A percentile compares a stretch with the other conserved stretches of the same genome.
Evolutionary conservation across 2,888 invertebrate genomes (phyloP).

Genomic region (Agrotis ipsilon): DNA sequence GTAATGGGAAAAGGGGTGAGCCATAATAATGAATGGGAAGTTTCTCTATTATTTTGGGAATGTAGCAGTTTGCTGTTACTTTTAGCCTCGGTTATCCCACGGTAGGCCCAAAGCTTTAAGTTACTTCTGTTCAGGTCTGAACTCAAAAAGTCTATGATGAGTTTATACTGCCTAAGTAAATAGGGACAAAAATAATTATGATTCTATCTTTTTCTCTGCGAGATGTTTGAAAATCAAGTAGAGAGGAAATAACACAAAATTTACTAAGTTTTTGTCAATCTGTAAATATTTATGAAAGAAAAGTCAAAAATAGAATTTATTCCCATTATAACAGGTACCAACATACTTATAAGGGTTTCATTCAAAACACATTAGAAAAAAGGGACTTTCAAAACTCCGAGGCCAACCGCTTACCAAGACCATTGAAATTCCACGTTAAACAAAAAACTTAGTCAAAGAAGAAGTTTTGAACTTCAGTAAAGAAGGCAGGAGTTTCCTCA

Average conservation of each 20-base stretch:
- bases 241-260: no score
- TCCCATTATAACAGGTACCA: neutral
- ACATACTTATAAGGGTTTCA: neutral
- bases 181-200: no score
- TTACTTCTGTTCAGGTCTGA: no score
- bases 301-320: neutral
- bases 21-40: conserved; percentile 5
- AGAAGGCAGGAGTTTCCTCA: conserved; percentile 45
- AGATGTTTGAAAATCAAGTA: no score
- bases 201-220: no score
- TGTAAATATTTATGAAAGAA: neutral
- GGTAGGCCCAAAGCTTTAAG: no score
- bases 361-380: conserved; percentile 14
- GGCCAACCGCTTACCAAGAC: conserved; percentile 36
- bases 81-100: no score
- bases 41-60: neutral
- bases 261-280: no score
- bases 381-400: conserved; percentile 14
- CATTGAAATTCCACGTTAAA: conserved; percentile 55
- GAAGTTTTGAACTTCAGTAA: conserved; percentile 43
- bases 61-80: no score
- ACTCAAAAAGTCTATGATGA: no score
- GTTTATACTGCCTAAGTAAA: no score
- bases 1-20: conserved; percentile 13
- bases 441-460: conserved; percentile 48